Base-by-base conservation (phyloP, 2,113 vertebrate genomes). In the Gopherus evgoodei region DNA sequence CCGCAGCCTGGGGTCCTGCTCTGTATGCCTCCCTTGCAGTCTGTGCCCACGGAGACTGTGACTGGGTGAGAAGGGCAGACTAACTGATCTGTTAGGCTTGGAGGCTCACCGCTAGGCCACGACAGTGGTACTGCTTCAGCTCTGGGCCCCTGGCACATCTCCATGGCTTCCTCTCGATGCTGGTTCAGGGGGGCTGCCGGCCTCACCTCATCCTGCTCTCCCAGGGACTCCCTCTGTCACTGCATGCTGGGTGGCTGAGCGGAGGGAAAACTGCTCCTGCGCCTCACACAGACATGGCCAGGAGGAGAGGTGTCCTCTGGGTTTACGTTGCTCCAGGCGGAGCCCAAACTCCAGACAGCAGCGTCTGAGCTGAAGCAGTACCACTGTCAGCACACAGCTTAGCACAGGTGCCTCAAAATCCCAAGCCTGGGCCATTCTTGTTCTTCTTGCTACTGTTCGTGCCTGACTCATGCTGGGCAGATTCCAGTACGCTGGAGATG, bases 1-100 rank as follows among this genome's bases (percentile, higher is more conserved):
- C 72, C 4, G 0, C 87, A 59, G 35, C 38, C 42, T 69, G 83
- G 1, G 0, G 0, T 21, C 27, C 82, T 35, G 13, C 75, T 47
- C 21, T 24, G 29, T 38, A 11, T 5, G 38, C 11, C n/a, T 24
- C 72, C n/a, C 19, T 5, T 35, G 19, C n/a, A 11, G 69, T 72
- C n/a, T 38, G 69, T 38, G 9, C n/a, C 65, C 65, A 22, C 2
- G 17, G 38, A 38, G 19, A 19, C 35, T 21, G 62, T 38, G 69
- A 38, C 4, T 72, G 69, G 9, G 17, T 72, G 69, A 38, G 13
- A 42, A 44, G 52, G 57, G 19, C 47, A 42, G 81, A 13, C 72
- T 49, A 13, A n/a, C 0, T 13, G 2, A 5, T 75, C 87, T 84
- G 31, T 69, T 27, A 19, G 53, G 11, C 35, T 76, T 24, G 22